These are phyloP conservation scores for Melieria crassipennis DNA, from an alignment of 2,888 invertebrate genomes.

Conservation along the genomic window DNA sequence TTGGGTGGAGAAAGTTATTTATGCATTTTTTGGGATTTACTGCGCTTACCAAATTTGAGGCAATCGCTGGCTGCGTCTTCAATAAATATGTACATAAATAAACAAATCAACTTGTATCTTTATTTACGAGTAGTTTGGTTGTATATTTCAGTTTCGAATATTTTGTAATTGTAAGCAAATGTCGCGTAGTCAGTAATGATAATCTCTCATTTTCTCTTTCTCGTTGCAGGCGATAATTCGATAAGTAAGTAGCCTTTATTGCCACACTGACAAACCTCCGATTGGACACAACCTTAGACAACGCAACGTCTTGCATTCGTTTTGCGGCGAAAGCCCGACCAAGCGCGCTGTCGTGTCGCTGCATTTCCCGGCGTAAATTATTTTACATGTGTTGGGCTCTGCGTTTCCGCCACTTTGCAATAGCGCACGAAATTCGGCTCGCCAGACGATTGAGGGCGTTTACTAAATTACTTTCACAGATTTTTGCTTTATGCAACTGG, in stretches of 20 bases:
- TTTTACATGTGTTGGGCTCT: not conserved
- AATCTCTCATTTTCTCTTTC: conserved; percentile 15
- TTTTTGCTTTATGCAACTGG: not conserved
- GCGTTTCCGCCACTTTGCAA: not conserved
- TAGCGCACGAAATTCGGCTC: not conserved
- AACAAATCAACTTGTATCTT: no score
- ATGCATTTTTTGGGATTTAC: no score
- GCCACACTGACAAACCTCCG: not conserved
- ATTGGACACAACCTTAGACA: conserved; percentile 16
- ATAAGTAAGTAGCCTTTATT: conserved; percentile 60
- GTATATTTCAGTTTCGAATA: no score
- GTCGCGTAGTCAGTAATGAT: no score
- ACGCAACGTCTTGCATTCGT: conserved; percentile 54
- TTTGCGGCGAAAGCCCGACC: conserved; percentile 25
- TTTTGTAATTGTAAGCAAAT: no score
- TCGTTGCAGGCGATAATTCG: conserved; percentile 61
- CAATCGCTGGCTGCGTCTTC: no score
- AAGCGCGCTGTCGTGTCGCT: no score
- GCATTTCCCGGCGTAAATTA: no score
- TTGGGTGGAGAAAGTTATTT: no score
- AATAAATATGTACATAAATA: no score
- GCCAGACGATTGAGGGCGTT: conserved; percentile 8
- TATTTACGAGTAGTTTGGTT: no score
- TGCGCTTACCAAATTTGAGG: no score
- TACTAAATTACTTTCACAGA: conserved; percentile 5